Evolutionary conservation across 2,797 vertebrate genomes (phyloP).

Genomic region (Balearica regulorum): DNA sequence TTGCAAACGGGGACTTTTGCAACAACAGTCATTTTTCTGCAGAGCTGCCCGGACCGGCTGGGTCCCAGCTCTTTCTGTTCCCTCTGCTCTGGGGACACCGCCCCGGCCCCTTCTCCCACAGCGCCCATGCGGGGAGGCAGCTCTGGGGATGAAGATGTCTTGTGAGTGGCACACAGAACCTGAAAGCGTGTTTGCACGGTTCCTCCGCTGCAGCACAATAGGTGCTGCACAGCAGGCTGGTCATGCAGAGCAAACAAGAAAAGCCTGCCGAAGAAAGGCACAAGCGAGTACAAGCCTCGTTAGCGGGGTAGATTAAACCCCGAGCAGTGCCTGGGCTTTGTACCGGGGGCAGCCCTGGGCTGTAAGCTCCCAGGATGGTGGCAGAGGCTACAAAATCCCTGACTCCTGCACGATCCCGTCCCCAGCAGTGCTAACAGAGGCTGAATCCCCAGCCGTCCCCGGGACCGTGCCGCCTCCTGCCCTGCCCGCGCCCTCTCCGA

Average conservation of each 20-base stretch:
- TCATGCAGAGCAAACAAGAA: not conserved
- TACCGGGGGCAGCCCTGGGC: not conserved
- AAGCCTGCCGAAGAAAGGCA: not conserved
- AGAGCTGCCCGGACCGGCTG: fast-evolving
- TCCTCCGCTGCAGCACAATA: not conserved
- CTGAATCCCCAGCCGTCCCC: not conserved
- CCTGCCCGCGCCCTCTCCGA: not conserved
- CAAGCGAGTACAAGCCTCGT: not conserved
- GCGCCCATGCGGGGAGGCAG: not conserved
- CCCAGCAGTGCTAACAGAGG: not conserved
- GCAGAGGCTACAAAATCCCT: not conserved
- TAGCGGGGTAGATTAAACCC: not conserved
- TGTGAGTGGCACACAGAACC: not conserved
- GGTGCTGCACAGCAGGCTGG: not conserved
- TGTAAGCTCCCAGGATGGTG: not conserved
- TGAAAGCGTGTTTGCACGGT: not conserved
- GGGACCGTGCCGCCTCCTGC: not conserved
- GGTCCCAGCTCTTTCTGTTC: not conserved
- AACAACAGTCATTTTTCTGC: not conserved
- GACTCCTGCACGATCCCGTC: fast-evolving
- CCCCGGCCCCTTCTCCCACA: not conserved
- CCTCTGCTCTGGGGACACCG: not conserved
- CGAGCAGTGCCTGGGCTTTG: not conserved
- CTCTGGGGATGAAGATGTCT: constrained; percentile 18
- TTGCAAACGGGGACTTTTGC: not conserved